Base-by-base conservation (phyloP, 2,113 vertebrate species). In the Etheostoma spectabile region DNA sequence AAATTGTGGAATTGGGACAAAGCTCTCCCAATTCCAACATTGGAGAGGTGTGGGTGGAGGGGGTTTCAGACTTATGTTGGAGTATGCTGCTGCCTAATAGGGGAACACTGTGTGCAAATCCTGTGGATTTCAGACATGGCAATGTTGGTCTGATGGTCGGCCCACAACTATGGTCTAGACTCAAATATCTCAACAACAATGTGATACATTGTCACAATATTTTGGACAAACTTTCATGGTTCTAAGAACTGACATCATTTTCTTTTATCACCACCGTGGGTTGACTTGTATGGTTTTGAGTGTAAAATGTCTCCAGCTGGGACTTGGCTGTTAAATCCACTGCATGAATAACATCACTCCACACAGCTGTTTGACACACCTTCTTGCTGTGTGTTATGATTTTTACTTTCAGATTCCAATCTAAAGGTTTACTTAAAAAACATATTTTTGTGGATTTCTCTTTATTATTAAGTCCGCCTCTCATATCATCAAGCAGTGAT, bases 381-480 rank as follows among this genome's bases (percentile, higher is more conserved):
- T 10, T 53, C 51, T 14, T 55, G 61, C 61, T 73, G 56, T 24
- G 33, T 52, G 21, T 2, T 61, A 42, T 6, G 4, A 64, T 38
- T 38, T 42, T 42, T 62, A 14, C 77, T 76, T 79, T 55, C 33
- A 42, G 70, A 55, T 22, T 49, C 56, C 61, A 62, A 48, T 30
- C 6, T 24, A n/a, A 62, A 79, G 56, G n/a, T 68, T 55, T 22
- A 56, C 11, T 64, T 70, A 49, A 35, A 72, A 30, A 60, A 55
- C 35, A 10, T 16, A 77, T 75, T 81, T 60, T 35, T 48, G 16
- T 27, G 56, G 78, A 73, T 76, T 18, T 21, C n/a, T 21, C 13
- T 53, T 66, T 14, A 18, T 38, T n/a, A 59, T 42, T 42, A 77
- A 49, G 55, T 18, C 49, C 27, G 45, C 15, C 63, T 30, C 35